phyloP scores from a whole-genome alignment of 2,113 vertebrate species.

The Brachyhypopomus occidentalis region DNA sequence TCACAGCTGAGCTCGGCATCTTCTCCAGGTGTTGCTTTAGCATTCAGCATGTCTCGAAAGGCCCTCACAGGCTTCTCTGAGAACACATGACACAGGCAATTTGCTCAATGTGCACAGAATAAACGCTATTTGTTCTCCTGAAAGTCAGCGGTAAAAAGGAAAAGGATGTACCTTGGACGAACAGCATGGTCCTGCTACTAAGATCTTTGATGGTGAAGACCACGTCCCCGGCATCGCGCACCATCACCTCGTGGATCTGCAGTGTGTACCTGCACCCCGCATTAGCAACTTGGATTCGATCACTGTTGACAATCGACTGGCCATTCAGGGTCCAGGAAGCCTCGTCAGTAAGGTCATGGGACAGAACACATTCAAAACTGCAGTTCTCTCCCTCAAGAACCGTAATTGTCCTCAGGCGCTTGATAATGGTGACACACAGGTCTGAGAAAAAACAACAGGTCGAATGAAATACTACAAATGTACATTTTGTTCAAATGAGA shows the following conservation, averaged over 20 bases:
- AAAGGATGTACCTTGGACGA: slow-evolving; percentile 80
- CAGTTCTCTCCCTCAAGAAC: slow-evolving; percentile 85
- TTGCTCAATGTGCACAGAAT: background rate
- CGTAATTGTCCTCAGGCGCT: slow-evolving; percentile 82
- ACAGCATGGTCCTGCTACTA: slow-evolving; percentile 85
- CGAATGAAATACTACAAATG: background rate
- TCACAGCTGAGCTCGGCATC: slow-evolving; percentile 87
- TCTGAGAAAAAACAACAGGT: slow-evolving; percentile 69
- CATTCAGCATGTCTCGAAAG: slow-evolving; percentile 79
- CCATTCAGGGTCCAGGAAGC: slow-evolving; percentile 82
- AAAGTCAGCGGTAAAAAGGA: background rate
- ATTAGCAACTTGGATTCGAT: slow-evolving; percentile 69
- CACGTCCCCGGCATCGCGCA: slow-evolving; percentile 82
- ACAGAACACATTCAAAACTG: slow-evolving; percentile 88
- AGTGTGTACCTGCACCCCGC: slow-evolving; percentile 80
- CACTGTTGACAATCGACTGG: slow-evolving; percentile 70
- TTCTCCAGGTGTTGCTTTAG: slow-evolving; percentile 73
- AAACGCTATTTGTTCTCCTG: background rate
- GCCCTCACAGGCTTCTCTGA: slow-evolving; percentile 85
- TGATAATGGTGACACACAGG: slow-evolving; percentile 85
- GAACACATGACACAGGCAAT: background rate
- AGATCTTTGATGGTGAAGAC: slow-evolving; percentile 83
- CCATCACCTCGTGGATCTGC: slow-evolving; percentile 68
- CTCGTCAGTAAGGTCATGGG: slow-evolving; percentile 78
- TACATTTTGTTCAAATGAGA: background rate